phyloP scores from a whole-genome alignment of 2,797 vertebrate genomes.

The Atherinosoma microstoma region DNA sequence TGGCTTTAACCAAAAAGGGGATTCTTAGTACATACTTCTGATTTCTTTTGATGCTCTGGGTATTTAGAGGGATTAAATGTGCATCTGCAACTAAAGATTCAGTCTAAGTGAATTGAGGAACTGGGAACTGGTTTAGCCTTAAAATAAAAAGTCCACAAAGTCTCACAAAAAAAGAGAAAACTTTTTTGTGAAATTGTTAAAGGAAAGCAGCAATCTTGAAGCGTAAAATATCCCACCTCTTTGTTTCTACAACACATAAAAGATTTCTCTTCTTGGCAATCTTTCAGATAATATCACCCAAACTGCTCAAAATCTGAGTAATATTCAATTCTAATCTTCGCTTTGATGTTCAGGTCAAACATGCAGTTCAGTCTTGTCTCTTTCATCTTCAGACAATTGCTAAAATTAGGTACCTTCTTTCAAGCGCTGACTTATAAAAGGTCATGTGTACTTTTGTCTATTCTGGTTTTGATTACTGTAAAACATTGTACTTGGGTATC shows the following conservation, averaged over 20 bases:
- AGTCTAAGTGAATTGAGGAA: background rate
- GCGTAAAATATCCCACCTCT: background rate
- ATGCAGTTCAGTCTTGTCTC: no score
- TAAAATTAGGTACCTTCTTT: no score
- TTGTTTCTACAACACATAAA: background rate
- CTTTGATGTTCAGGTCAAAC: no score
- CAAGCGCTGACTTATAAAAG: no score
- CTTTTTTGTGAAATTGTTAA: background rate
- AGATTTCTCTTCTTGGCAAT: no score
- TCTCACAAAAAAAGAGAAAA: background rate
- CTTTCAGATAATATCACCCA: no score
- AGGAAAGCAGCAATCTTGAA: background rate
- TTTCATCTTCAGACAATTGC: no score
- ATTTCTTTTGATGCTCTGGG: background rate
- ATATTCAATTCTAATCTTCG: no score
- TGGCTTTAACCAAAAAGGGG: background rate
- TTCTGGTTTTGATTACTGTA: no score
- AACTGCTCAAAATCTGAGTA: no score
- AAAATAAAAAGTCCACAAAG: background rate
- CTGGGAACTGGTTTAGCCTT: background rate
- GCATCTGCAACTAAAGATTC: background rate
- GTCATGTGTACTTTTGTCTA: no score
- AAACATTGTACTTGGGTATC: no score
- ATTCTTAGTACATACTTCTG: background rate
- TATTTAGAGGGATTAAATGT: background rate